These are phyloP conservation scores for Ochotona curzoniae DNA, from an alignment of 2,113 vertebrate species.

Conservation along the genomic window DNA sequence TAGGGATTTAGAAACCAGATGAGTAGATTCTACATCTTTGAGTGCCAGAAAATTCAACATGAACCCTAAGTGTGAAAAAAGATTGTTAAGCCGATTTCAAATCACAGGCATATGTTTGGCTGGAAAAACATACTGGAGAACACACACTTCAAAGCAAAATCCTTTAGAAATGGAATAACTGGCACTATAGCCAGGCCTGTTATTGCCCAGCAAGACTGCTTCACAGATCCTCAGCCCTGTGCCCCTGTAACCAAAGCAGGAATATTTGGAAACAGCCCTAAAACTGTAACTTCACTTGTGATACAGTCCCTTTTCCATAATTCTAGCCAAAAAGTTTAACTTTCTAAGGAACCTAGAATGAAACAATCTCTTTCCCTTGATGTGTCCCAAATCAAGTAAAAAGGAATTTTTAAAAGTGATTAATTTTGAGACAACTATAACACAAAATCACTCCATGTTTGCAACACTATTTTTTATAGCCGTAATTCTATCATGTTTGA, in stretches of 20 bases:
- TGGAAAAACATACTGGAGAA: conserved; percentile 69
- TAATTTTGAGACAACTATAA: conserved; percentile 24
- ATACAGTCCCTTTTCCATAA: conserved; percentile 63
- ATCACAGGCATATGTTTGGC: conserved; percentile 69
- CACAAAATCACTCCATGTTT: conserved; percentile 1
- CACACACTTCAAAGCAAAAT: conserved; percentile 74
- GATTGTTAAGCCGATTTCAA: conserved; percentile 76
- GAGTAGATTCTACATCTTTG: conserved; percentile 61
- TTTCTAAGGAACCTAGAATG: conserved; percentile 60
- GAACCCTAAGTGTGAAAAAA: conserved; percentile 69
- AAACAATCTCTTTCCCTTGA: conserved; percentile 41
- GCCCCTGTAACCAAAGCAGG: conserved; percentile 50
- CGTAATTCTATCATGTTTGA: not conserved
- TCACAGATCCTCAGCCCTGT: conserved; percentile 38
- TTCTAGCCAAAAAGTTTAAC: conserved; percentile 62
- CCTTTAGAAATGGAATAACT: conserved; percentile 73
- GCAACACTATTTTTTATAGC: not conserved
- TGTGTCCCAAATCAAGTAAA: not conserved
- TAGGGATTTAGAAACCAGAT: conserved; percentile 41
- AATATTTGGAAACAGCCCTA: conserved; percentile 68
- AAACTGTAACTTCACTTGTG: conserved; percentile 58
- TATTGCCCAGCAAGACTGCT: conserved; percentile 69
- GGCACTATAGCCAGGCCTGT: conserved; percentile 68
- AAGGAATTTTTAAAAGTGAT: conserved; percentile 37
- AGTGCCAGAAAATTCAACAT: conserved; percentile 59